Percentiles rank a stretch among this genome's conserved stretches.
These are phyloP conservation scores for Synergus itoensis DNA, from an alignment of 2,888 invertebrate species.

Conservation along the genomic window DNA sequence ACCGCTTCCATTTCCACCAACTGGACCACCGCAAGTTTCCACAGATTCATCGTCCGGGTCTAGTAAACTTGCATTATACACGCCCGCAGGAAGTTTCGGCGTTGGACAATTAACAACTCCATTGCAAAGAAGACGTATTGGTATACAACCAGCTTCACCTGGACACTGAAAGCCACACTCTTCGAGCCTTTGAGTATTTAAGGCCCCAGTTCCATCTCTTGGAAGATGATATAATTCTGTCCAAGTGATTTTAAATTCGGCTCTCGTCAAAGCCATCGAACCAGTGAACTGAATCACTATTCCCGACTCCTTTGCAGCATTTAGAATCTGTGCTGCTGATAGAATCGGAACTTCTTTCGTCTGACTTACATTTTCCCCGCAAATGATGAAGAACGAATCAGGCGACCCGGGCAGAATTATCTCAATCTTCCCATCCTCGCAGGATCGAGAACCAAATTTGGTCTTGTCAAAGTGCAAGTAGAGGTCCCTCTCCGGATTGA, in stretches of 20 bases:
- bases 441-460: constrained; percentile 90
- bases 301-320: constrained; percentile 63
- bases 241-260: constrained; percentile 94
- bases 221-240: constrained; percentile 93
- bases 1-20: constrained; percentile 79
- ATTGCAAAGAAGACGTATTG: constrained; percentile 90
- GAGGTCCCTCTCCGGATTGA: constrained; percentile 90
- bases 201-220: constrained; percentile 88
- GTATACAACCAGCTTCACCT: constrained; percentile 91
- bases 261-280: constrained; percentile 88
- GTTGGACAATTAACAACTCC: constrained; percentile 92
- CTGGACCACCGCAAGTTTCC: constrained; percentile 83
- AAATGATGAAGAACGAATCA: constrained; percentile 89
- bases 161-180: constrained; percentile 94
- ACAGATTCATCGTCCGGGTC: constrained; percentile 87
- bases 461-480: constrained; percentile 93
- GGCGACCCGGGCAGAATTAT: constrained; percentile 86
- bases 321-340: constrained; percentile 85
- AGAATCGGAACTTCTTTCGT: constrained; percentile 89
- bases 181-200: constrained; percentile 87
- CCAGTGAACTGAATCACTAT: constrained; percentile 87
- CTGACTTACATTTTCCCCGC: constrained; percentile 91
- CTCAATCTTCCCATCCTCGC: constrained; percentile 92
- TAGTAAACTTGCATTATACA: constrained; percentile 64
- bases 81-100: constrained; percentile 73